Percentiles rank a stretch among this genome's conserved stretches.
These are phyloP conservation scores for Sicus ferrugineus DNA, from an alignment of 2,888 invertebrate genomes.

Conservation along the genomic window DNA sequence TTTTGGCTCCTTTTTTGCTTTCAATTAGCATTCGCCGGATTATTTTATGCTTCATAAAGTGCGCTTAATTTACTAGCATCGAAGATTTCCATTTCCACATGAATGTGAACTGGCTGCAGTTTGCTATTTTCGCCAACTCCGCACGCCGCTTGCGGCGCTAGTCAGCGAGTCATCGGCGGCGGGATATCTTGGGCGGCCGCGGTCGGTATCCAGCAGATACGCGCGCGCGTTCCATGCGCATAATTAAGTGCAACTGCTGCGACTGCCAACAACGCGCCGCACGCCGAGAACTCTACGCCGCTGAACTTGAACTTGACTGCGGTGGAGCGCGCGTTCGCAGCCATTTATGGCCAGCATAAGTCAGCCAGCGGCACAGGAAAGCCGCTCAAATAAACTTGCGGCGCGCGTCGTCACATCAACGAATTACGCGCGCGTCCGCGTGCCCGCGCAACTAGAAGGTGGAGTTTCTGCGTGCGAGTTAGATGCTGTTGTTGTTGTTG, in stretches of 20 bases:
- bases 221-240: neutral
- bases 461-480: constrained; percentile 6
- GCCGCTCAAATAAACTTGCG: constrained; percentile 11
- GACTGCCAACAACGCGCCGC: too few species aligned
- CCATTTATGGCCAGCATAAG: constrained; percentile 7
- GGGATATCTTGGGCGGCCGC: too few species aligned
- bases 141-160: too few species aligned
- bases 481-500: constrained; percentile 5
- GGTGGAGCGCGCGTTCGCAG: neutral
- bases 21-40: too few species aligned
- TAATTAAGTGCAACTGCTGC: neutral
- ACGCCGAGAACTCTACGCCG: neutral
- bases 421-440: neutral
- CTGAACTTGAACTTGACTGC: constrained; percentile 15
- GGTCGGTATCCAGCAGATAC: neutral
- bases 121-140: too few species aligned
- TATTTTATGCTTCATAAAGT: too few species aligned
- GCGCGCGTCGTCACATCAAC: neutral
- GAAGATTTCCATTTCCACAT: too few species aligned
- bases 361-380: neutral
- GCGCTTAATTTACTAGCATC: too few species aligned
- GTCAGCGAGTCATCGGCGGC: too few species aligned
- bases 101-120: too few species aligned
- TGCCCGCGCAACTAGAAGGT: constrained; percentile 12
- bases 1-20: too few species aligned